Conservation (phyloP, 92 coral and sea anemone genomes). For the Metridium senile region DNA sequence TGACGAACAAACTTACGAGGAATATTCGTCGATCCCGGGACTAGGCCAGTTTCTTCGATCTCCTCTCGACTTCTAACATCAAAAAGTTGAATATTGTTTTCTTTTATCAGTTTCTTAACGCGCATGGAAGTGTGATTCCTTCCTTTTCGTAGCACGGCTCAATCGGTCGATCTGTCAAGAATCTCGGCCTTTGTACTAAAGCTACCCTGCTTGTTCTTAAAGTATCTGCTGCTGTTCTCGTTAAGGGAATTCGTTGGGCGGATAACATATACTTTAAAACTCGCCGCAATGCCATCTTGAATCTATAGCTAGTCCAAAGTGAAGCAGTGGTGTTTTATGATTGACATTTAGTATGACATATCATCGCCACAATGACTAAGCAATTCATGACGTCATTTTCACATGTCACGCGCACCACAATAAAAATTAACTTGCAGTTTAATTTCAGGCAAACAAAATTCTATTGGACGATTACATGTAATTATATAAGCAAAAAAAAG, state of each 20-base stretch:
- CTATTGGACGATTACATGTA: too few relatives aligned
- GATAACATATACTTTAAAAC: not conserved
- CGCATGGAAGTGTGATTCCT: slow-evolving; percentile 35
- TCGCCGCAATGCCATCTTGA: not conserved
- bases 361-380: not conserved
- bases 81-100: slow-evolving; percentile 60
- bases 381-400: not conserved
- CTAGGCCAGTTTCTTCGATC: slow-evolving; percentile 51
- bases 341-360: too few relatives aligned
- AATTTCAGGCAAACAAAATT: too few relatives aligned
- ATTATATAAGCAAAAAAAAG: too few relatives aligned
- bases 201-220: not conserved
- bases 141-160: slow-evolving; percentile 41
- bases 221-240: not conserved
- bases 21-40: slow-evolving; percentile 63
- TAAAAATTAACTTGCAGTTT: too few relatives aligned
- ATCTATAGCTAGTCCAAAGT: too few relatives aligned
- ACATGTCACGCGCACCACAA: too few relatives aligned
- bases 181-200: too few relatives aligned
- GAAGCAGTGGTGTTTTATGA: too few relatives aligned
- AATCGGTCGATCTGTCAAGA: not conserved
- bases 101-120: slow-evolving; percentile 53
- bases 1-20: slow-evolving; percentile 51
- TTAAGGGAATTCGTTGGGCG: not conserved
- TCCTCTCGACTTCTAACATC: slow-evolving; percentile 82